Evolutionary conservation across 2,888 invertebrate genomes (phyloP), one percentile per base, ranked within the genome.

Genomic region (Linyphia triangularis): DNA sequence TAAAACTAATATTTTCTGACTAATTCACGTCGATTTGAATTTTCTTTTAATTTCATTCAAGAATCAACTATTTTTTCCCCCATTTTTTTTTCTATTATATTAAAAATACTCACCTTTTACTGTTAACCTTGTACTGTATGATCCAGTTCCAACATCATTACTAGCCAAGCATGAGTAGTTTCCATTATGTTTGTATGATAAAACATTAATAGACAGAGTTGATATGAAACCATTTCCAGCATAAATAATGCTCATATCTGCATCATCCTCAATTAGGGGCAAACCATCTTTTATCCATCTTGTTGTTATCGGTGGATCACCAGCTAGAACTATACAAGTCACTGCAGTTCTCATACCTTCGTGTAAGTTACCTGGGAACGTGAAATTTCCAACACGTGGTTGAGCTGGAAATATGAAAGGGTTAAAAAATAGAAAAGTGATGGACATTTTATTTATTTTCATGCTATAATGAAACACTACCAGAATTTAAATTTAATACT

Each of bases 241-340:
- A 22, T 85, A 79, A 1, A 79, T 28, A 3, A 90, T 83, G 24
- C 77, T 77, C 3, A 83, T 89, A 9, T 83, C 81, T 10, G 82
- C 57, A 7, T 82, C 83, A 6, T 79, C 85, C 26, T 83, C 83
- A 1, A 92, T 91, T 59, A 93, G 91, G 3, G 91, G 90, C 16
- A 91, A 86, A 0, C 92, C 92, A 90, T 93, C 92, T 88, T 92
- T 92, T 22, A 92, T 91, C 93, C 93, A 93, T 22, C 90, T 90
- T 16, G 93, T 92, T n/a, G 90, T 91, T 57, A 93, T 91, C 16
- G 93, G 93, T 0, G 78, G 61, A 51, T 90, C 90, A 9, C 90
- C 90, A 7, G 85, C 86, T 5, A 78, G 51, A 1, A 90, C 90
- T 16, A 90, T 82, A 37, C 90, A 90, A 1, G 89, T 88, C 10